Conservation (phyloP, 2,888 invertebrate species). For the Timandra comae region DNA sequence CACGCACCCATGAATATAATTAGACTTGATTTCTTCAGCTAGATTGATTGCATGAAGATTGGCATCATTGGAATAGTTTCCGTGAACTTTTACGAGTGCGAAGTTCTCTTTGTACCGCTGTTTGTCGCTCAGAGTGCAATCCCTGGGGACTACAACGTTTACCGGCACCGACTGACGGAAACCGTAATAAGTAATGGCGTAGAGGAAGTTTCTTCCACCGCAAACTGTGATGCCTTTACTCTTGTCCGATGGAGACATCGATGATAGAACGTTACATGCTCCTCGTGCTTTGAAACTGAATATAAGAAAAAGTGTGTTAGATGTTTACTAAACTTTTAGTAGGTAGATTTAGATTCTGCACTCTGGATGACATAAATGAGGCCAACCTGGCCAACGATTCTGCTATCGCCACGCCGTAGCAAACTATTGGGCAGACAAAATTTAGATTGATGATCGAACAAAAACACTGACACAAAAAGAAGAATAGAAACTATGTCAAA, state of each 20-base stretch:
- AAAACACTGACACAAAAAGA: too few species aligned
- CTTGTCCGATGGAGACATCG: slow-evolving; percentile 32
- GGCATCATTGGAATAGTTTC: slow-evolving; percentile 38
- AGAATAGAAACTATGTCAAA: too few species aligned
- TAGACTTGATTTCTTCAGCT: slow-evolving; percentile 37
- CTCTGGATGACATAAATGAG: not conserved
- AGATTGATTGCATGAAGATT: slow-evolving; percentile 37
- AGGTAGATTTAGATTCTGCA: not conserved
- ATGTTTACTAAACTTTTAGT: not conserved
- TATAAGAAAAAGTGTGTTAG: too few species aligned
- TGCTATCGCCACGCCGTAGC: too few species aligned
- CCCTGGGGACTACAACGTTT: slow-evolving; percentile 39
- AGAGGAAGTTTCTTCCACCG: slow-evolving; percentile 38
- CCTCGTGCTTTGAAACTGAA: slow-evolving; percentile 46
- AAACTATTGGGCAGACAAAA: too few species aligned
- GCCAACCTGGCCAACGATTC: not conserved
- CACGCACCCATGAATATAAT: slow-evolving; percentile 41
- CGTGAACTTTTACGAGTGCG: slow-evolving; percentile 38
- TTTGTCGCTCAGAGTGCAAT: slow-evolving; percentile 35
- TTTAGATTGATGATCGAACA: too few species aligned
- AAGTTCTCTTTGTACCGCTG: slow-evolving; percentile 39
- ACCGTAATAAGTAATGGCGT: slow-evolving; percentile 42
- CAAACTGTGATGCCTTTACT: slow-evolving; percentile 40
- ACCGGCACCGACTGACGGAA: slow-evolving; percentile 37
- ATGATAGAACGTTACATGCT: slow-evolving; percentile 33